Conservation (phyloP, 2,888 invertebrate species). For the Acanthococcus lagerstroemiae region DNA sequence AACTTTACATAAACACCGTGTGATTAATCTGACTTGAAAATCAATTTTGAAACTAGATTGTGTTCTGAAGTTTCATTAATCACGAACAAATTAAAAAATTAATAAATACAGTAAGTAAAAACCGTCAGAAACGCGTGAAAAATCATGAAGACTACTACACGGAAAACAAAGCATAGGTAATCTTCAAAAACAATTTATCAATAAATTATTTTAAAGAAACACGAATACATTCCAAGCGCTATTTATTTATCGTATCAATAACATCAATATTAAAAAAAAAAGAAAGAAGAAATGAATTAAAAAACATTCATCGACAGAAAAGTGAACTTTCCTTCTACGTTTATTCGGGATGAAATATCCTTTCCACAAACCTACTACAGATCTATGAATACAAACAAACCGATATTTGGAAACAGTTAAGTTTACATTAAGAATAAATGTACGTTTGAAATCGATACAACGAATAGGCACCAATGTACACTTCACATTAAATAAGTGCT, state of each 20-base stretch:
- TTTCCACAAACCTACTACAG: conserved; percentile 70
- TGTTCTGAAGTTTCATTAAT: too few relatives aligned
- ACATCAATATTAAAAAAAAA: background rate
- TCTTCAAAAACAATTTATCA: background rate
- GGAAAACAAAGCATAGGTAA: too few relatives aligned
- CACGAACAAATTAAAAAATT: too few relatives aligned
- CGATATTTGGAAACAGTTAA: conserved; percentile 1
- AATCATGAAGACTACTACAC: too few relatives aligned
- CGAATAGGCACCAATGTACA: conserved; percentile 5
- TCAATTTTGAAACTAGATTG: too few relatives aligned
- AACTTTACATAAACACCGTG: too few relatives aligned
- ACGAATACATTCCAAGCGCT: background rate
- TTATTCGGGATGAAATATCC: conserved; percentile 71
- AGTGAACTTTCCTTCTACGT: conserved; percentile 49
- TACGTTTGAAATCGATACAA: conserved; percentile 4
- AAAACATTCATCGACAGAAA: background rate
- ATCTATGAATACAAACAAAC: conserved; percentile 49
- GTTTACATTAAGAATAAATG: conserved; percentile 7
- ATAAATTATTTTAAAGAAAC: background rate
- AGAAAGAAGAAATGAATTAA: conserved; percentile 2
- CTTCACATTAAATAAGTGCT: conserved; percentile 15
- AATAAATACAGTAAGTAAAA: too few relatives aligned
- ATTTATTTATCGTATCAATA: background rate
- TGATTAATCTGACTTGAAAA: too few relatives aligned
- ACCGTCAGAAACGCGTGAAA: too few relatives aligned